These are phyloP conservation scores for Myotis brandtii DNA, from an alignment of 2,113 vertebrate genomes.

Conservation along the genomic window DNA sequence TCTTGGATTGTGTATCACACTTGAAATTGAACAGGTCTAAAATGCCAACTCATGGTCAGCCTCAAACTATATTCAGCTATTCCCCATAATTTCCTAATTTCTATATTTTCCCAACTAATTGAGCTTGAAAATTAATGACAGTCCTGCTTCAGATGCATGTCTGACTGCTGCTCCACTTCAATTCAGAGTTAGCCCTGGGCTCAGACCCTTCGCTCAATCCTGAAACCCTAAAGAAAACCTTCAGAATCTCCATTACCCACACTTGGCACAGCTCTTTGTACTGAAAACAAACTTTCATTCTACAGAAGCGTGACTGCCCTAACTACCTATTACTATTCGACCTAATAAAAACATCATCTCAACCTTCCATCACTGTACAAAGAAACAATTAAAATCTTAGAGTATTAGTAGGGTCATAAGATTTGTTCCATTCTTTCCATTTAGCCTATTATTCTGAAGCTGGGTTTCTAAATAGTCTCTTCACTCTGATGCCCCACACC, in stretches of 20 bases:
- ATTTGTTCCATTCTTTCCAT: neutral
- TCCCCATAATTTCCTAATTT: neutral
- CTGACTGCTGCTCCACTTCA: neutral
- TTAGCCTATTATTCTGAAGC: conserved; percentile 25
- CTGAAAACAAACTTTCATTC: neutral
- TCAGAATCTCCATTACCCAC: neutral
- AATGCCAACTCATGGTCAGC: neutral
- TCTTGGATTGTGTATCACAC: neutral
- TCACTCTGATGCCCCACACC: conserved; percentile 26
- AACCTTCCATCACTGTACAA: neutral
- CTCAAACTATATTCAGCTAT: neutral
- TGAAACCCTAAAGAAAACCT: neutral
- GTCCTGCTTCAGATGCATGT: neutral
- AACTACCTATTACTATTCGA: neutral
- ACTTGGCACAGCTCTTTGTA: neutral
- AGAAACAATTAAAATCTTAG: neutral
- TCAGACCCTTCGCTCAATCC: neutral
- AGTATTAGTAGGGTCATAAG: neutral
- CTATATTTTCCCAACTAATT: neutral
- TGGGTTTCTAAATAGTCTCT: conserved; percentile 22
- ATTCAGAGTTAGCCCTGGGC: neutral
- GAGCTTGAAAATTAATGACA: neutral
- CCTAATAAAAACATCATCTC: neutral
- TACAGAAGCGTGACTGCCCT: neutral
- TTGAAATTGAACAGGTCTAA: neutral